These are phyloP conservation scores for Dichetophora obliterata DNA, from an alignment of 2,888 invertebrate genomes.

Conservation along the genomic window DNA sequence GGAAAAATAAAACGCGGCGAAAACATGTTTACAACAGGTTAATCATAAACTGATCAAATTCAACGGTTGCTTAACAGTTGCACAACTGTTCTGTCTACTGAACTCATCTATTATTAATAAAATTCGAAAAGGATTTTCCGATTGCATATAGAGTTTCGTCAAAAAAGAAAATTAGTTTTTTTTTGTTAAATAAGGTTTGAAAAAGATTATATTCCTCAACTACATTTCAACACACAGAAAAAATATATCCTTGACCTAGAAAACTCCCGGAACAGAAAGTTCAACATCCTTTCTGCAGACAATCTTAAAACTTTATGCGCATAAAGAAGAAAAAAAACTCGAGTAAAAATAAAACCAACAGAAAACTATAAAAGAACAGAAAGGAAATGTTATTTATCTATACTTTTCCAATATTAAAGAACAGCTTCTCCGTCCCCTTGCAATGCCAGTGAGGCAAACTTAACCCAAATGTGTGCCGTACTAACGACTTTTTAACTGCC, in stretches of 20 bases:
- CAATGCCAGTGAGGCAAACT: background rate
- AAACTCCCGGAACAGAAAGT: constrained; percentile 35
- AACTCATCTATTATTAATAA: too few species aligned
- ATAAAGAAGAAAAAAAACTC: constrained; percentile 16
- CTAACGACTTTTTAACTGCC: constrained; percentile 41
- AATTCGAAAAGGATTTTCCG: too few species aligned
- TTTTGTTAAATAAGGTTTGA: too few species aligned
- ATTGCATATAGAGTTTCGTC: too few species aligned
- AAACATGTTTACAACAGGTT: too few species aligned
- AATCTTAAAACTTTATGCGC: constrained; percentile 32
- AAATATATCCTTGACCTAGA: constrained; percentile 35
- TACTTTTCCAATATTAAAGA: constrained; percentile 33
- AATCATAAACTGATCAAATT: too few species aligned
- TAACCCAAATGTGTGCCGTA: constrained; percentile 34
- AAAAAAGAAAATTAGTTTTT: too few species aligned
- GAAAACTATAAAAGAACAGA: constrained; percentile 33
- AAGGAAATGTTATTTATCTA: constrained; percentile 38
- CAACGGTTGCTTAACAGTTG: too few species aligned
- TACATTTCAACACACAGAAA: background rate
- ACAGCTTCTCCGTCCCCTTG: background rate
- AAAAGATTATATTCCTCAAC: too few species aligned
- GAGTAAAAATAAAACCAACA: constrained; percentile 13
- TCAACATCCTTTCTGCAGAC: constrained; percentile 34
- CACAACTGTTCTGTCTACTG: too few species aligned
- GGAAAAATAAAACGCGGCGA: too few species aligned